Base-by-base conservation (phyloP, 1,140 invertebrate species). In the Venturia canescens region DNA sequence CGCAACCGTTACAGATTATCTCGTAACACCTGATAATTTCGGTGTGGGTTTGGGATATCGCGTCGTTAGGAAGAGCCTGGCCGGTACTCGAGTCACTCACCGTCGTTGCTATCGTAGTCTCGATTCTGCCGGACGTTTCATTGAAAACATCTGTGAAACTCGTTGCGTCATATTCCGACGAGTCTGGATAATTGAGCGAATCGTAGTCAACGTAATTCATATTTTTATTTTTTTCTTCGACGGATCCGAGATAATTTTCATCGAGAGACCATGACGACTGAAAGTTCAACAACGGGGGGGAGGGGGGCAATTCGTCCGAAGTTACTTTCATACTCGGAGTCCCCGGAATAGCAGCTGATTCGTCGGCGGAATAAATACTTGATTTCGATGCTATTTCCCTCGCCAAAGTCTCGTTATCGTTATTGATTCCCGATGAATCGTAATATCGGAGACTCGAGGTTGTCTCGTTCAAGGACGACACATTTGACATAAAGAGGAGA, bases 361-460 rank as follows among this genome's bases (percentile, higher is more conserved):
- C 67, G 23, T 26, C 69, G 53, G 76, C 60, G 23, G 79, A 23
- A 31, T 67, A 31, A 23, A 44, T 11, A 44, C 38, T 44, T 13
- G 38, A 44, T 11, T 44, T 44, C 38, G 13, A 44, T 13, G 13
- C 3, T 44, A 13, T 13, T 44, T 44, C 38, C 7, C 38, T 44
- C 38, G 38, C 1, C 13, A 11, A 44, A 11, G 38, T 44, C 38
- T 44, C 38, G 38, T 13, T n/a, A n/a, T n/a, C n/a, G n/a, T 66
- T 57, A 63, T 80, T 57, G 29, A 79, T 29, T 16, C 31, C 48
- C 15, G 66, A 70, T 5, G 53, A 23, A 71, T 27, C 38, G 80
- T 81, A 15, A 90, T 86, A 81, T 91, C 91, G 66, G 91, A 91
- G 80, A 89, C 87, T 84, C 89, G 67, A 2, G 71, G 71, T 67